A percentile compares a stretch with the other conserved stretches of the same genome.
Conservation (phyloP, 1,140 invertebrate genomes). For the Drosophila albomicans region DNA sequence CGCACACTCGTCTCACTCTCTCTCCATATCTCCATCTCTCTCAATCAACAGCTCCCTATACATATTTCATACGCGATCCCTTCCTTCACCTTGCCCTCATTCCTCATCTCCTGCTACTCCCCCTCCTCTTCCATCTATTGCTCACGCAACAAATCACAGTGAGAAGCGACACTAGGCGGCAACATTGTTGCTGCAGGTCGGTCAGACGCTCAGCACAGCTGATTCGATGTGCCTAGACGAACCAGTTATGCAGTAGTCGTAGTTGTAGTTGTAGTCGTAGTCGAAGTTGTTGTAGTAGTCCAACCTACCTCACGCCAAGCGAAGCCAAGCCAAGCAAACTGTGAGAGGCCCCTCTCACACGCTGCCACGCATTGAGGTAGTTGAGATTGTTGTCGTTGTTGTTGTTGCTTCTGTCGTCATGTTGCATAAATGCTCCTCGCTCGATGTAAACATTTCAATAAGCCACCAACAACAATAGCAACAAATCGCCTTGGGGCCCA, state of each 20-base stretch:
- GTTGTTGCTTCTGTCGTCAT: slow-evolving; percentile 34
- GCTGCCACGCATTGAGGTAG: slow-evolving; percentile 53
- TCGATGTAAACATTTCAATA: slow-evolving; percentile 73
- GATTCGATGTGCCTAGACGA: slow-evolving; percentile 47
- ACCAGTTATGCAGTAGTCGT: slow-evolving; percentile 43
- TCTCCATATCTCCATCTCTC: slow-evolving; percentile 11
- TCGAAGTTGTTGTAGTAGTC: slow-evolving; percentile 21
- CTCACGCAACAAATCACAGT: slow-evolving; percentile 35
- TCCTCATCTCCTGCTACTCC: not conserved
- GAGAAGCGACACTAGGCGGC: slow-evolving; percentile 53
- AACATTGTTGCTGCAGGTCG: slow-evolving; percentile 67
- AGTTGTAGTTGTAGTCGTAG: not conserved
- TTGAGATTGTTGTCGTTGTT: slow-evolving; percentile 17
- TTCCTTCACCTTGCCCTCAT: not conserved
- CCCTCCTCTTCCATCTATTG: not conserved
- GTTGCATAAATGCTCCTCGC: slow-evolving; percentile 72
- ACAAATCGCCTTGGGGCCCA: slow-evolving; percentile 64
- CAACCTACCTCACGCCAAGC: slow-evolving; percentile 79
- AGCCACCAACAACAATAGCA: slow-evolving; percentile 56
- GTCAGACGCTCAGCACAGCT: slow-evolving; percentile 60
- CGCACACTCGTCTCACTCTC: slow-evolving; percentile 53
- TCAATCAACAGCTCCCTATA: slow-evolving; percentile 21
- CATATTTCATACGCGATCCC: slow-evolving; percentile 23
- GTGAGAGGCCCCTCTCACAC: slow-evolving; percentile 29
- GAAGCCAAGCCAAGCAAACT: not conserved